A percentile compares a stretch with the other conserved stretches of the same genome.
phyloP scores from a whole-genome alignment of 2,113 vertebrate species.

The Mesoclemmys tuberculata region DNA sequence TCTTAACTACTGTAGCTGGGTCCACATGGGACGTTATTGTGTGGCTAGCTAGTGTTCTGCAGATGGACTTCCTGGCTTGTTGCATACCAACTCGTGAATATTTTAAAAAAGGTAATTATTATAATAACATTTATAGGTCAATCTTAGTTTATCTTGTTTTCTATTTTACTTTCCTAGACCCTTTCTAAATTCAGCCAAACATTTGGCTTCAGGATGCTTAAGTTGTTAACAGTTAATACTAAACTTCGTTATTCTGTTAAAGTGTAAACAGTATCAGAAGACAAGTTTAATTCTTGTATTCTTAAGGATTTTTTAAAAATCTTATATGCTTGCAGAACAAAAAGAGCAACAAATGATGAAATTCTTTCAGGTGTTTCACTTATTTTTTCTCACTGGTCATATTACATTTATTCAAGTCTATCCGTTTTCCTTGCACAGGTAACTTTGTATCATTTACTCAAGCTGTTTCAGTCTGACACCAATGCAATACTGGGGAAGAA shows the following conservation, averaged over 20 bases:
- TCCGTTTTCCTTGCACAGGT: conserved; percentile 81
- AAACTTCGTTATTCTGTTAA: not conserved
- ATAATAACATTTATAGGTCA: not conserved
- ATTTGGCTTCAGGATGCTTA: not conserved
- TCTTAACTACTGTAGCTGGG: not conserved
- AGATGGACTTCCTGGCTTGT: not conserved
- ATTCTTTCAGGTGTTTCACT: not conserved
- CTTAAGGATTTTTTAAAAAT: not conserved
- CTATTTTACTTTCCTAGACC: not conserved
- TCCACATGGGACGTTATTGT: not conserved
- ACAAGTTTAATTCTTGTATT: not conserved
- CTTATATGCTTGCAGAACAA: accelerated
- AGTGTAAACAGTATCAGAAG: not conserved
- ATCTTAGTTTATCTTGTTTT: not conserved
- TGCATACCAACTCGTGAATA: not conserved
- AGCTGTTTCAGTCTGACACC: conserved; percentile 97
- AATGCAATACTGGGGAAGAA: conserved; percentile 97
- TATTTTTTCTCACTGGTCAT: not conserved
- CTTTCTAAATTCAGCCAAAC: not conserved
- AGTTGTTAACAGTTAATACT: not conserved
- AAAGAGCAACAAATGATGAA: not conserved
- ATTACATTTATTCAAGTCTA: not conserved
- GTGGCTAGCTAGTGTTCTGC: not conserved
- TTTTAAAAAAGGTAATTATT: not conserved
- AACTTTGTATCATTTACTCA: conserved; percentile 95